A percentile compares a stretch with the other conserved stretches of the same genome.
These are phyloP conservation scores for Protobothrops mucrosquamatus DNA, from an alignment of 2,113 vertebrate genomes.

Conservation along the genomic window DNA sequence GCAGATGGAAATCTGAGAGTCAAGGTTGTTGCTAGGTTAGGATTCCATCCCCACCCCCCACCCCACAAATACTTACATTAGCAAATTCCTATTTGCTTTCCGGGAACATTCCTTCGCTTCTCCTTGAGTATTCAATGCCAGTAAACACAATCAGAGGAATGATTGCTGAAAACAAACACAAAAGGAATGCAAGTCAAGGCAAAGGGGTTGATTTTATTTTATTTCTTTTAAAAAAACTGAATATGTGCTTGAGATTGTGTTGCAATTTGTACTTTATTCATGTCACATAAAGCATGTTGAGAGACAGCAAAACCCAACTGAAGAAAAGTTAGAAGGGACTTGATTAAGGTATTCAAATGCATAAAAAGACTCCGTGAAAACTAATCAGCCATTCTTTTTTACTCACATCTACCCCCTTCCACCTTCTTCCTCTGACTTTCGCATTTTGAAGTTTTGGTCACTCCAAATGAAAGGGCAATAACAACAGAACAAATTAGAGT, in stretches of 20 bases:
- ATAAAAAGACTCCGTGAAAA: neutral
- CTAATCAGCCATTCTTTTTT: neutral
- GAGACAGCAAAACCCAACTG: slow-evolving; percentile 13
- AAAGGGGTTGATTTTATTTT: neutral
- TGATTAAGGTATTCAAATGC: slow-evolving; percentile 15
- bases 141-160: slow-evolving; percentile 1
- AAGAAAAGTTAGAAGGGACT: slow-evolving; percentile 1
- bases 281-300: slow-evolving; percentile 21
- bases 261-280: slow-evolving; percentile 33
- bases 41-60: neutral
- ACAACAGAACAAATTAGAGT: slow-evolving; percentile 37
- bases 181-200: slow-evolving; percentile 19
- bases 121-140: neutral
- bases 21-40: neutral
- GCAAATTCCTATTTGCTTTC: slow-evolving; percentile 16
- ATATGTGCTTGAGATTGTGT: slow-evolving; percentile 18
- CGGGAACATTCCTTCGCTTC: slow-evolving; percentile 22
- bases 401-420: neutral
- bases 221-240: neutral
- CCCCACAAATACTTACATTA: neutral
- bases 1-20: slow-evolving; percentile 1
- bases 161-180: neutral
- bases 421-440: slow-evolving; percentile 2
- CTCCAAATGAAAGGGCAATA: neutral
- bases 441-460: slow-evolving; percentile 21